Evolutionary conservation across 2,888 invertebrate species (phyloP).

Genomic region (Andrena fulva): DNA sequence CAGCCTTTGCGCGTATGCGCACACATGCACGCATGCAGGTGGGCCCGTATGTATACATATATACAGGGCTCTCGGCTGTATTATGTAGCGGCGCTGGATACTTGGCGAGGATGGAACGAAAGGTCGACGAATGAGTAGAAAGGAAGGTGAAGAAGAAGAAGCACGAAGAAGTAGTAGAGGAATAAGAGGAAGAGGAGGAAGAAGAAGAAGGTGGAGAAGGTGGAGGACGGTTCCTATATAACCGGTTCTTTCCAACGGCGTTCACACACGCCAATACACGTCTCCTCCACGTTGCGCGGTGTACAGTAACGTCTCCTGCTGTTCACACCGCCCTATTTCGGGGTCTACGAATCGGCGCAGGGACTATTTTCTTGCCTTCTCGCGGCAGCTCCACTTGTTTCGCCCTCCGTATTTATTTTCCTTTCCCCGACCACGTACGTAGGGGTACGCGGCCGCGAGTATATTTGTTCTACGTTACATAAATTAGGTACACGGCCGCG

Average conservation of each 20-base stretch:
- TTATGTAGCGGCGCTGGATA: slow-evolving; percentile 56
- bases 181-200: slow-evolving; percentile 35
- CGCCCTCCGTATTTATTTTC: slow-evolving; percentile 57
- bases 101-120: slow-evolving; percentile 67
- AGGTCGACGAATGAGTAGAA: slow-evolving; percentile 69
- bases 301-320: slow-evolving; percentile 61
- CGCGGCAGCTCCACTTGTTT: slow-evolving; percentile 43
- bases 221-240: slow-evolving; percentile 76
- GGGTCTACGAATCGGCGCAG: slow-evolving; percentile 58
- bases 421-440: slow-evolving; percentile 32
- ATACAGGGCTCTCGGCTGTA: slow-evolving; percentile 29
- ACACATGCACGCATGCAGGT: slow-evolving; percentile 25
- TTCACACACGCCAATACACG: slow-evolving; percentile 67
- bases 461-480: slow-evolving; percentile 60
- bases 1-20: slow-evolving; percentile 16
- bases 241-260: slow-evolving; percentile 76
- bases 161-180: slow-evolving; percentile 28
- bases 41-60: slow-evolving; percentile 4
- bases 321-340: slow-evolving; percentile 77
- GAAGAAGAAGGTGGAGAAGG: slow-evolving; percentile 55
- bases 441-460: slow-evolving; percentile 25
- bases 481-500: slow-evolving; percentile 53
- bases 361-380: slow-evolving; percentile 50
- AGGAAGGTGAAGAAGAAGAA: slow-evolving; percentile 49
- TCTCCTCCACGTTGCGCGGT: slow-evolving; percentile 44